These are phyloP conservation scores for Leptonema lineaticorne DNA, from an alignment of 1,140 invertebrate species.

Conservation along the genomic window DNA sequence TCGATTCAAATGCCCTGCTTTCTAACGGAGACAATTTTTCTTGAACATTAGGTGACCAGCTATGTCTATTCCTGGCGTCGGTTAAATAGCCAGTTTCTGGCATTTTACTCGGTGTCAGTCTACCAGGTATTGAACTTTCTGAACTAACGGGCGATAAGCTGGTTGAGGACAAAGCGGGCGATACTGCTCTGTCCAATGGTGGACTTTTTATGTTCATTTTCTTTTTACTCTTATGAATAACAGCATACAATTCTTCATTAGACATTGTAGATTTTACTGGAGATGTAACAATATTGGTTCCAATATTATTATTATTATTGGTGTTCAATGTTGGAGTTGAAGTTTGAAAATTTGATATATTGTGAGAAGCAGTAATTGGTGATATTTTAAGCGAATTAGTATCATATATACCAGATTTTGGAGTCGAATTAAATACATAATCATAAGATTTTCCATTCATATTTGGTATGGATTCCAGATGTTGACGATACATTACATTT, in stretches of 20 bases:
- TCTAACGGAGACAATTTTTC: constrained; percentile 46
- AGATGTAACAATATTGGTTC: constrained; percentile 53
- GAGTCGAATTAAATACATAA: constrained; percentile 19
- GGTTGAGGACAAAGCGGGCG: constrained; percentile 55
- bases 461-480: background rate
- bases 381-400: constrained; percentile 60
- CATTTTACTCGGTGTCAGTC: constrained; percentile 50
- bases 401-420: background rate
- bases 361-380: constrained; percentile 64
- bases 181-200: constrained; percentile 54
- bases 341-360: constrained; percentile 55
- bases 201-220: constrained; percentile 68
- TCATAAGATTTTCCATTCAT: constrained; percentile 1
- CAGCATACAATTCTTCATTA: constrained; percentile 73
- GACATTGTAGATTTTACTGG: constrained; percentile 73
- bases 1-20: constrained; percentile 44
- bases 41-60: constrained; percentile 57
- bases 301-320: constrained; percentile 45
- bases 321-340: constrained; percentile 59
- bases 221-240: constrained; percentile 77
- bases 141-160: constrained; percentile 57
- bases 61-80: constrained; percentile 55
- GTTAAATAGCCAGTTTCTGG: constrained; percentile 61
- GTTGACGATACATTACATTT: background rate
- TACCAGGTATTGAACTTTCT: constrained; percentile 51